These are phyloP conservation scores for Cacoxenus indagator DNA, from an alignment of 2,888 invertebrate species.

Conservation along the genomic window DNA sequence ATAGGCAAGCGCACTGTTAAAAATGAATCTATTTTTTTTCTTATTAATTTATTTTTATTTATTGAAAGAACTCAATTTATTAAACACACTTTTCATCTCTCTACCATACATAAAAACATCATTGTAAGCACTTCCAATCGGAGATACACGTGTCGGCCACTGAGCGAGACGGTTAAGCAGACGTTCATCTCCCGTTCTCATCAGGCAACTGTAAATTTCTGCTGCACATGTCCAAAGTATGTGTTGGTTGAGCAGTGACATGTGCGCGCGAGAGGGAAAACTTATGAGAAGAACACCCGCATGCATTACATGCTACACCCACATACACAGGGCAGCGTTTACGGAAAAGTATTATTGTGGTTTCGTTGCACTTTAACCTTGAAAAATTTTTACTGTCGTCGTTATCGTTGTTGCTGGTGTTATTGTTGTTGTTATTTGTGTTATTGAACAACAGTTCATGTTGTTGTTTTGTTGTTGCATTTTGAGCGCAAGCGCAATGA, in stretches of 20 bases:
- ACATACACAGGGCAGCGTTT: not conserved
- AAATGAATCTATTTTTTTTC: not conserved
- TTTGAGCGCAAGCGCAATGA: constrained; percentile 45
- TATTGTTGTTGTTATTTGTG: constrained; percentile 22
- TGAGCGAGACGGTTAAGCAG: too few species aligned
- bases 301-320: not conserved
- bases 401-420: constrained; percentile 27
- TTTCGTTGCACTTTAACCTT: constrained; percentile 72
- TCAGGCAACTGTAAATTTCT: too few species aligned
- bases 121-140: too few species aligned
- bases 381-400: constrained; percentile 51
- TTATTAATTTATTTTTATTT: not conserved
- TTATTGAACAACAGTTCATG: too few species aligned
- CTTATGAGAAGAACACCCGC: not conserved
- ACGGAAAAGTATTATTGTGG: constrained; percentile 51
- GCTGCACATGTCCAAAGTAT: too few species aligned
- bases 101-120: too few species aligned
- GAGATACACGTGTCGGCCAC: too few species aligned
- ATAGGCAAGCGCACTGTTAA: constrained; percentile 42
- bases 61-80: not conserved
- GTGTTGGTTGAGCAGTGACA: too few species aligned
- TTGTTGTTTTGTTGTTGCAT: too few species aligned
- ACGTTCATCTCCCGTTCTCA: too few species aligned
- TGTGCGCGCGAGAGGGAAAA: not conserved
- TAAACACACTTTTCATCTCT: too few species aligned